Conservation (phyloP, 2,797 vertebrate species). For the Cuniculus paca region DNA sequence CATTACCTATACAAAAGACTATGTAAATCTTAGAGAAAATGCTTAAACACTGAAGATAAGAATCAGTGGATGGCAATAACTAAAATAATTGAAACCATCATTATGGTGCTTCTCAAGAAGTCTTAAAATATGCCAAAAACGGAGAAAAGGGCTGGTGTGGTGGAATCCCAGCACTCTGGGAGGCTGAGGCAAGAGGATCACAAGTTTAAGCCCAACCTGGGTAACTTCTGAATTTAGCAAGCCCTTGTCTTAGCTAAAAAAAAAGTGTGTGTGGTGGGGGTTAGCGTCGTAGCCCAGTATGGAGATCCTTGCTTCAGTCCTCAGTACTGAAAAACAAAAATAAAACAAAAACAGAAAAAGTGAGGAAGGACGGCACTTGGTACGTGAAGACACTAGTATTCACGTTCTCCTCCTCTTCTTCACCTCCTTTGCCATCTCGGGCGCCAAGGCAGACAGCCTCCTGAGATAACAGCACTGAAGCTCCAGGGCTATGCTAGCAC, state of each 20-base stretch:
- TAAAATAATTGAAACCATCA: neutral
- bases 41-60: neutral
- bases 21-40: neutral
- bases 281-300: no score
- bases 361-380: neutral
- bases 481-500: no score
- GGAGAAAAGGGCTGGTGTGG: neutral
- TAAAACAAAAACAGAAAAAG: neutral
- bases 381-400: neutral
- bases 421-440: neutral
- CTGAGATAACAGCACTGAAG: neutral
- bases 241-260: neutral
- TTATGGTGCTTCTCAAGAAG: neutral
- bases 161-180: neutral
- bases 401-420: neutral
- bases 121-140: neutral
- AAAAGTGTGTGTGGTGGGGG: no score
- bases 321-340: neutral
- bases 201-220: neutral
- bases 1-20: neutral
- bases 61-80: neutral
- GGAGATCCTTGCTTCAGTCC: neutral
- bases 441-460: neutral
- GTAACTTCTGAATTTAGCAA: neutral
- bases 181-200: neutral